phyloP scores from a whole-genome alignment of 2,113 vertebrate genomes.

The Microcebus jonahi region DNA sequence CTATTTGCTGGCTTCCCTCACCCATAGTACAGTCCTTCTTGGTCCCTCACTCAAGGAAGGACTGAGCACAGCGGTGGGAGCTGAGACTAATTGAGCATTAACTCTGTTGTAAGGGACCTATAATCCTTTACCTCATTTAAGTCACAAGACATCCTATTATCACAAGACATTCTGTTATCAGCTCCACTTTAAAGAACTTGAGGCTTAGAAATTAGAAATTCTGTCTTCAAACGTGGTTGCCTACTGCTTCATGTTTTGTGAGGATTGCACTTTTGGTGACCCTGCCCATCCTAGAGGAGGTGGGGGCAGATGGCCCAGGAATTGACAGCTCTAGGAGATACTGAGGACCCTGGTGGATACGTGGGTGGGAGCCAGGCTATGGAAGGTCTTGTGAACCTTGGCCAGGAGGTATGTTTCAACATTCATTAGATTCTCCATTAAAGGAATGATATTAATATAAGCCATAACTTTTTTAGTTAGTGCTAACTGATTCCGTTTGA shows the following conservation, averaged over 20 bases:
- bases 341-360: not conserved
- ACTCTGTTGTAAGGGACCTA: not conserved
- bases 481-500: not conserved
- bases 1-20: not conserved
- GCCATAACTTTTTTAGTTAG: not conserved
- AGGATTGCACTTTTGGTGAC: not conserved
- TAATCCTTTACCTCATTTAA: not conserved
- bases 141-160: not conserved
- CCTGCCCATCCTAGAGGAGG: not conserved
- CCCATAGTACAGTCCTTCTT: not conserved
- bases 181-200: not conserved
- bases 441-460: not conserved
- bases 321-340: not conserved
- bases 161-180: not conserved
- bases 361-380: not conserved
- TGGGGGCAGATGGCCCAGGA: not conserved
- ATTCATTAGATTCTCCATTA: not conserved
- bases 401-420: not conserved
- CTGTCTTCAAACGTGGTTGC: not conserved
- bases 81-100: not conserved
- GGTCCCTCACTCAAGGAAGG: not conserved
- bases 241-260: not conserved
- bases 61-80: not conserved
- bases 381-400: not conserved
- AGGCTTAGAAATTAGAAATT: not conserved